These are phyloP conservation scores for Salmo trutta DNA, from an alignment of 2,797 vertebrate genomes.

Conservation along the genomic window DNA sequence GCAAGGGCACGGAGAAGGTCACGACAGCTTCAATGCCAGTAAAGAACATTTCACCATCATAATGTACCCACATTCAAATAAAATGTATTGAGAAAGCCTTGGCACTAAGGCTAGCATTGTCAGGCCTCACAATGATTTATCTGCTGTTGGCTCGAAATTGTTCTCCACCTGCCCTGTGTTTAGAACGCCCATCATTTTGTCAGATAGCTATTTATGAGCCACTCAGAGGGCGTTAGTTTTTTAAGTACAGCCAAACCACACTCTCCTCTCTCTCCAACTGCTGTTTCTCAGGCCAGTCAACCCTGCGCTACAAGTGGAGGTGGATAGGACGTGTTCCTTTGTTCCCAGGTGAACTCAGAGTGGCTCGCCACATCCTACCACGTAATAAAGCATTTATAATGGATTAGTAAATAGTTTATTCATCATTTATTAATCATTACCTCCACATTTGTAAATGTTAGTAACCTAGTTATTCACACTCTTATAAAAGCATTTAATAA, in stretches of 20 bases:
- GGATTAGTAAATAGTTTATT: too few relatives aligned
- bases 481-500: too few relatives aligned
- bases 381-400: too few relatives aligned
- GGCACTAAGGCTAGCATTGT: constrained; percentile 2
- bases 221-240: constrained; percentile 39
- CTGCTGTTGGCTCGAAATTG: constrained; percentile 17
- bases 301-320: constrained; percentile 43
- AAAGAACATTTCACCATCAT: background rate
- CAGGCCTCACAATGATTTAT: constrained; percentile 33
- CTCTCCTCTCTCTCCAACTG: constrained; percentile 15
- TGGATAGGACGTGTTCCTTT: constrained; percentile 34
- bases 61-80: background rate
- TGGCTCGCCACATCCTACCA: constrained; percentile 26
- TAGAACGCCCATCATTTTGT: constrained; percentile 37
- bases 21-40: constrained; percentile 22
- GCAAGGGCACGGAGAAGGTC: constrained; percentile 38
- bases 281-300: constrained; percentile 44
- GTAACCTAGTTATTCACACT: too few relatives aligned
- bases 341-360: constrained; percentile 36
- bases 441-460: too few relatives aligned
- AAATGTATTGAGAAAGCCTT: background rate
- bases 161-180: constrained; percentile 42
- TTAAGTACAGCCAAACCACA: constrained; percentile 48
- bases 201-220: constrained; percentile 42
- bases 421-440: too few relatives aligned